Evolutionary conservation across 2,888 invertebrate species (phyloP).

Genomic region (Criorhina ranunculi): DNA sequence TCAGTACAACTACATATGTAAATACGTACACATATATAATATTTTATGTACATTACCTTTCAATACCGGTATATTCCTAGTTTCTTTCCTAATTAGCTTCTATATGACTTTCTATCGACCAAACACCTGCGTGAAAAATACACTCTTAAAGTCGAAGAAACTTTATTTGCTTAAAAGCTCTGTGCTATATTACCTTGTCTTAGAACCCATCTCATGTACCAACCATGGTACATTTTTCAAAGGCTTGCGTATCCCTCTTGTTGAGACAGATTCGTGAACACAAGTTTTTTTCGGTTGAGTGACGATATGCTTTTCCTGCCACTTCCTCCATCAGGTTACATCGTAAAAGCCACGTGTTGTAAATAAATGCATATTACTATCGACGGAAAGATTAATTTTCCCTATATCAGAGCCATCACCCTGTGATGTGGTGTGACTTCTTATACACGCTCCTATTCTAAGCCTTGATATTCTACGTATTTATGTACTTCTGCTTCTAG

Average conservation of each 20-base stretch:
- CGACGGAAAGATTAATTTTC: slow-evolving; percentile 44
- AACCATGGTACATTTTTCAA: slow-evolving; percentile 8
- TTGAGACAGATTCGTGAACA: no score
- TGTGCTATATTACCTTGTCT: neutral
- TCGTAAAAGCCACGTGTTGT: slow-evolving; percentile 57
- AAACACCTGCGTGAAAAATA: neutral
- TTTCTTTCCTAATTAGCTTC: neutral
- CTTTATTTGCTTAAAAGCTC: slow-evolving; percentile 31
- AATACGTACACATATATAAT: neutral
- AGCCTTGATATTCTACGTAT: neutral
- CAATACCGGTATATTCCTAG: neutral
- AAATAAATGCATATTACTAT: slow-evolving; percentile 52
- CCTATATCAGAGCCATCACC: slow-evolving; percentile 46
- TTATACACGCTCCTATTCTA: slow-evolving; percentile 1
- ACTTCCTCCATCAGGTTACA: slow-evolving; percentile 27
- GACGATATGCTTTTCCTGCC: neutral
- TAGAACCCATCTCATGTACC: neutral
- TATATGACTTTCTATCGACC: neutral
- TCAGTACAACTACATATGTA: no score
- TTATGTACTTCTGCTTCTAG: no score
- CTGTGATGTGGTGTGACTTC: slow-evolving; percentile 31
- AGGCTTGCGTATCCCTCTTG: neutral
- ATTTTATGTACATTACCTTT: neutral
- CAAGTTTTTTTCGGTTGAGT: neutral
- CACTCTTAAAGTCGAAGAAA: neutral